Conservation (phyloP, 1,140 invertebrate genomes). For the Platyscapa corneri region DNA sequence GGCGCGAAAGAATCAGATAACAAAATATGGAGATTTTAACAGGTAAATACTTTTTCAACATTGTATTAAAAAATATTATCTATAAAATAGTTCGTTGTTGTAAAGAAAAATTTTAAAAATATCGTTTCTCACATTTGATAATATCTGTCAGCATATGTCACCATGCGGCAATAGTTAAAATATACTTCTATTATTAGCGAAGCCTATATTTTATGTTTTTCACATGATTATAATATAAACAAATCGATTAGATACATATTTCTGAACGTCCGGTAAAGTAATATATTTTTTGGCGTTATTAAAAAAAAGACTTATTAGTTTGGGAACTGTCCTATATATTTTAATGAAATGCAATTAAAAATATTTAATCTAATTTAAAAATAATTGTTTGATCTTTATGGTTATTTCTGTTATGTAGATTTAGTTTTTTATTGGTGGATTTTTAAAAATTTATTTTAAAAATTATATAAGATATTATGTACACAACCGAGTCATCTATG, state of each 20-base stretch:
- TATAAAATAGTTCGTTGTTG: neutral
- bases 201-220: neutral
- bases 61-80: neutral
- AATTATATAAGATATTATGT: neutral
- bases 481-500: neutral
- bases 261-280: neutral
- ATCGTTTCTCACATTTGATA: neutral
- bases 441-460: neutral
- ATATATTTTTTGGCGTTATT: neutral
- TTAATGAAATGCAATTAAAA: neutral
- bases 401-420: neutral
- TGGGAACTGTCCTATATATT: neutral
- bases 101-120: neutral
- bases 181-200: neutral
- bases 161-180: neutral
- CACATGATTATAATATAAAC: neutral
- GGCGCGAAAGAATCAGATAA: neutral
- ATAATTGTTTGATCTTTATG: neutral
- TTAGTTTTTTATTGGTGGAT: neutral
- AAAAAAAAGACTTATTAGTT: neutral
- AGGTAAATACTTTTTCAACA: neutral
- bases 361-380: neutral
- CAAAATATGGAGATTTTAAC: neutral
- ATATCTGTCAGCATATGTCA: neutral
- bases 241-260: neutral